A percentile compares a stretch with the other conserved stretches of the same genome.
phyloP scores from a whole-genome alignment of 1,140 invertebrate genomes.

The Conopomorpha cramerella region DNA sequence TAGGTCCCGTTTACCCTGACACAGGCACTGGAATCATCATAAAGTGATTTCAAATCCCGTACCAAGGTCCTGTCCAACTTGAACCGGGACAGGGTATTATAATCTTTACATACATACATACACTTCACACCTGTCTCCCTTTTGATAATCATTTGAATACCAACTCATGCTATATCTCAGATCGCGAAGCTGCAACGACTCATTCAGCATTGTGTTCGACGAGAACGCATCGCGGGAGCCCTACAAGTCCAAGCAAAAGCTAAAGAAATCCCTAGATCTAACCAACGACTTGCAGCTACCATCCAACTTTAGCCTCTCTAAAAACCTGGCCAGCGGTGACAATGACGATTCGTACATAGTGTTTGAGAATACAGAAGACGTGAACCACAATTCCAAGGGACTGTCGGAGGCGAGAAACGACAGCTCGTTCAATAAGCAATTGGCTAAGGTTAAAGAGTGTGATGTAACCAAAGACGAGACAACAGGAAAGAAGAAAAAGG shows the following conservation, averaged over 20 bases:
- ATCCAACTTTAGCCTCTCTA: constrained; percentile 3
- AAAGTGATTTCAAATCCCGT: too few relatives aligned
- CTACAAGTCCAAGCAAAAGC: not conserved
- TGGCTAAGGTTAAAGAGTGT: constrained; percentile 28
- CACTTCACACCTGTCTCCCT: too few relatives aligned
- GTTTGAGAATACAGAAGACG: constrained; percentile 47
- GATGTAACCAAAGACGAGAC: constrained; percentile 15
- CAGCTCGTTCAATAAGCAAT: constrained; percentile 17
- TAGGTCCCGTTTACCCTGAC: too few relatives aligned
- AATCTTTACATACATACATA: too few relatives aligned
- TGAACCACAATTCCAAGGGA: constrained; percentile 6
- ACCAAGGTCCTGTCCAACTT: too few relatives aligned
- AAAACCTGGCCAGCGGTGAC: constrained; percentile 4
- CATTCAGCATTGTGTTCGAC: constrained; percentile 44
- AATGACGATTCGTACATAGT: constrained; percentile 66
- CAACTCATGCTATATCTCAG: too few relatives aligned
- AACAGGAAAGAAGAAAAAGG: constrained; percentile 30
- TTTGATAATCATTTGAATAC: too few relatives aligned
- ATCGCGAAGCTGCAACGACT: constrained; percentile 50
- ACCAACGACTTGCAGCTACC: constrained; percentile 6
- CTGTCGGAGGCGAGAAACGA: constrained; percentile 13
- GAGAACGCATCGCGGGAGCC: constrained; percentile 20
- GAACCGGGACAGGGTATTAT: too few relatives aligned
- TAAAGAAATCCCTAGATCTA: constrained; percentile 7
- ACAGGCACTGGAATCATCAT: too few relatives aligned